phyloP scores from a whole-genome alignment of 2,797 vertebrate genomes.

The Sebastes flavidus region DNA sequence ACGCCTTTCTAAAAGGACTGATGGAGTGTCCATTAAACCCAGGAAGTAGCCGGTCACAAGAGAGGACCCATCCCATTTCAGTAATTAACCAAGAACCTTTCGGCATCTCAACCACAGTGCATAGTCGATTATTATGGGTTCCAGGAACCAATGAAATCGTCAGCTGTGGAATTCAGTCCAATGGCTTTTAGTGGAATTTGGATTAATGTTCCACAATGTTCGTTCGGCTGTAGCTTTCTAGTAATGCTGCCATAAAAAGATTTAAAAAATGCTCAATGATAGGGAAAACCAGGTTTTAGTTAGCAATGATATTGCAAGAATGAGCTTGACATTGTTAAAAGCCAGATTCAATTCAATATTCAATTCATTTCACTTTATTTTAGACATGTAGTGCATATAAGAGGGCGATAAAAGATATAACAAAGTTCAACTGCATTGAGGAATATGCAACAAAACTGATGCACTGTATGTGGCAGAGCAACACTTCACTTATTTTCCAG shows the following conservation, averaged over 20 bases:
- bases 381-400: background rate
- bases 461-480: background rate
- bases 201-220: background rate
- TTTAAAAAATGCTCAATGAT: background rate
- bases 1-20: conserved; percentile 16
- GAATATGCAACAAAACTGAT: background rate
- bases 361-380: background rate
- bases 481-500: background rate
- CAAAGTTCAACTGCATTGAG: background rate
- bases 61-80: background rate
- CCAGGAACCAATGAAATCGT: background rate
- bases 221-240: background rate
- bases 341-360: background rate
- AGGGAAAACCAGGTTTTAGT: background rate
- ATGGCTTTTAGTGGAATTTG: background rate
- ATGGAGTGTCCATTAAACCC: conserved; percentile 57
- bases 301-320: background rate
- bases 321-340: background rate
- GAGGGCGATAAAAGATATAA: background rate
- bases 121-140: background rate
- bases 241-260: background rate
- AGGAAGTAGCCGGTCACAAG: conserved; percentile 31
- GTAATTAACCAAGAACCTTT: conserved; percentile 10
- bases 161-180: background rate
- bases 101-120: background rate